Percentiles rank a stretch among this genome's conserved stretches.
phyloP scores from a whole-genome alignment of 2,888 invertebrate species.

The Clepsis dumicolana region DNA sequence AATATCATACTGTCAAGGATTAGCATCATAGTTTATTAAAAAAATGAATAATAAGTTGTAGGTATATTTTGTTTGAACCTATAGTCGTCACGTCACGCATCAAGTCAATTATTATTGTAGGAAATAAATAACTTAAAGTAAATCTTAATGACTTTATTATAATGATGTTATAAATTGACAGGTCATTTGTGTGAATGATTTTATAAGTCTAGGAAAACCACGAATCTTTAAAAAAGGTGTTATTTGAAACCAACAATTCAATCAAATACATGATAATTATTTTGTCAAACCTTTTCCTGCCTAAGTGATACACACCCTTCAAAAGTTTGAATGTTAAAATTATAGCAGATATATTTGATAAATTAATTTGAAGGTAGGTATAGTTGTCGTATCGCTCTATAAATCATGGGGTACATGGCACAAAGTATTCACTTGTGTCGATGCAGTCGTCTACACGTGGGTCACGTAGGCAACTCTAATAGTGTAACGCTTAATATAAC shows the following conservation, averaged over 20 bases:
- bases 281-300: not conserved
- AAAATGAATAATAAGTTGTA: slow-evolving; percentile 16
- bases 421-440: slow-evolving; percentile 80
- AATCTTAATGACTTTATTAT: slow-evolving; percentile 75
- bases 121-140: slow-evolving; percentile 80
- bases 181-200: not conserved
- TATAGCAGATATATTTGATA: not conserved
- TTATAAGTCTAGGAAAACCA: slow-evolving; percentile 9
- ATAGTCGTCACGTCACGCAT: slow-evolving; percentile 54
- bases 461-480: slow-evolving; percentile 28
- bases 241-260: slow-evolving; percentile 17
- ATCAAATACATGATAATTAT: slow-evolving; percentile 25
- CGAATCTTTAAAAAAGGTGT: not conserved
- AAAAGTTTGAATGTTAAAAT: too few relatives aligned
- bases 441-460: slow-evolving; percentile 49
- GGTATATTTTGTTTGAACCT: slow-evolving; percentile 43
- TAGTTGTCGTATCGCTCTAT: slow-evolving; percentile 13
- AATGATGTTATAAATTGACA: slow-evolving; percentile 50
- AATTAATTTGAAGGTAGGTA: not conserved
- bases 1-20: slow-evolving; percentile 34
- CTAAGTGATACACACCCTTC: too few relatives aligned
- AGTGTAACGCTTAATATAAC: slow-evolving; percentile 23
- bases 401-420: slow-evolving; percentile 65
- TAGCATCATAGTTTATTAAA: slow-evolving; percentile 15
- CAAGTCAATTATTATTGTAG: slow-evolving; percentile 52